A percentile compares a stretch with the other conserved stretches of the same genome.
Evolutionary conservation across 2,113 vertebrate species (phyloP).

Genomic region (Engraulis encrasicolus): DNA sequence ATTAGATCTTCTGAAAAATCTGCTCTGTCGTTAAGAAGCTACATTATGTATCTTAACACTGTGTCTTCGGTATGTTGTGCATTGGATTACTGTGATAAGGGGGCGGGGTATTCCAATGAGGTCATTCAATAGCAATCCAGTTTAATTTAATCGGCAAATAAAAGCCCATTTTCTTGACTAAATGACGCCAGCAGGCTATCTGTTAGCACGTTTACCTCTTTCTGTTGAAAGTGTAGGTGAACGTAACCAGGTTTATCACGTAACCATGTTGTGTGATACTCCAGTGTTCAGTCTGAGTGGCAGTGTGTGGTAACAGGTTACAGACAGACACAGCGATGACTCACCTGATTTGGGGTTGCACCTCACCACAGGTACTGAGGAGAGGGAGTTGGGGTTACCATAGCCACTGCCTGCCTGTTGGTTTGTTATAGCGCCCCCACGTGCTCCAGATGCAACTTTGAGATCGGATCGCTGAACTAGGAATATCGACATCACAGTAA

Average conservation of each 20-base stretch:
- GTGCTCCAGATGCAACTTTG: constrained; percentile 65
- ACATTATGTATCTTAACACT: neutral
- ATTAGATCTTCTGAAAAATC: neutral
- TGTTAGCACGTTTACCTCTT: too few species aligned
- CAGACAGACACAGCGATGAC: too few species aligned
- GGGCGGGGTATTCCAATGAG: too few species aligned
- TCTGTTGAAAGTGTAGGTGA: too few species aligned
- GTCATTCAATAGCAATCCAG: too few species aligned
- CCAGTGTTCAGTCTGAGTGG: neutral
- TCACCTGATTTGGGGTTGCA: constrained; percentile 87
- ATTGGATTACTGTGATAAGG: neutral
- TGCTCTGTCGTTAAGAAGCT: neutral
- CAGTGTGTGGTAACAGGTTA: neutral
- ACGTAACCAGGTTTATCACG: too few species aligned
- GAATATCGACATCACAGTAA: neutral
- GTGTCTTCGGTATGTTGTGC: neutral
- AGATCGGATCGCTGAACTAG: constrained; percentile 73
- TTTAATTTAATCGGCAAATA: too few species aligned
- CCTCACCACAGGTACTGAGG: constrained; percentile 61
- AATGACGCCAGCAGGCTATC: too few species aligned
- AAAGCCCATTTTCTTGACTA: too few species aligned
- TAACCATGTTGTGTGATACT: too few species aligned
- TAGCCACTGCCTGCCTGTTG: constrained; percentile 65
- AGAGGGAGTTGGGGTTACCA: constrained; percentile 56
- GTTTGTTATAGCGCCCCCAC: constrained; percentile 72